These are phyloP conservation scores for Oceanites oceanicus DNA, from an alignment of 2,113 vertebrate genomes.

Conservation along the genomic window DNA sequence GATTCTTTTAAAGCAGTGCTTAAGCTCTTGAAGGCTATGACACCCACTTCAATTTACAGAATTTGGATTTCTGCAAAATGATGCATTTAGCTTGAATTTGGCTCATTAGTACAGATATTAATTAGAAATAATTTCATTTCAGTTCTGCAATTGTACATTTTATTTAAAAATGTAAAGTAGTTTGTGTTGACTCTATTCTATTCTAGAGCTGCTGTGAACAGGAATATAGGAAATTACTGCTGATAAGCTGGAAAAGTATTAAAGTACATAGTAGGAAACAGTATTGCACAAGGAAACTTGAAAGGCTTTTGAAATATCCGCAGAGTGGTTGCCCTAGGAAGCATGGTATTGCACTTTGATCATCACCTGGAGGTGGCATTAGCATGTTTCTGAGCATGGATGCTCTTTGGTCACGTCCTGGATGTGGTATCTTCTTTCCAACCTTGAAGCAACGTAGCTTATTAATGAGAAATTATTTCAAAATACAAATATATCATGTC, in stretches of 20 bases:
- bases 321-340: background rate
- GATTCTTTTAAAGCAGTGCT: background rate
- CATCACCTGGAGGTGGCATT: background rate
- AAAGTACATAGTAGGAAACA: background rate
- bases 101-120: background rate
- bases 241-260: background rate
- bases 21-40: background rate
- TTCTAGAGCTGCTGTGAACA: background rate
- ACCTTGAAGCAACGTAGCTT: background rate
- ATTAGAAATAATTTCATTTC: background rate
- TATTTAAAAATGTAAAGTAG: background rate
- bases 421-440: background rate
- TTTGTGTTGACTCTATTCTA: background rate
- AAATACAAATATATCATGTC: background rate
- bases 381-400: background rate
- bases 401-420: background rate
- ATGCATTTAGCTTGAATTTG: background rate
- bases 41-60: background rate
- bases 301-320: background rate
- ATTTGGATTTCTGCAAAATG: background rate
- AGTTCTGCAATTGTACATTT: background rate
- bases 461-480: background rate
- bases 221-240: background rate
- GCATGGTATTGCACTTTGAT: rapidly evolving
- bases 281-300: background rate